phyloP scores from a whole-genome alignment of 2,113 vertebrate genomes.

The Ciconia stormi region DNA sequence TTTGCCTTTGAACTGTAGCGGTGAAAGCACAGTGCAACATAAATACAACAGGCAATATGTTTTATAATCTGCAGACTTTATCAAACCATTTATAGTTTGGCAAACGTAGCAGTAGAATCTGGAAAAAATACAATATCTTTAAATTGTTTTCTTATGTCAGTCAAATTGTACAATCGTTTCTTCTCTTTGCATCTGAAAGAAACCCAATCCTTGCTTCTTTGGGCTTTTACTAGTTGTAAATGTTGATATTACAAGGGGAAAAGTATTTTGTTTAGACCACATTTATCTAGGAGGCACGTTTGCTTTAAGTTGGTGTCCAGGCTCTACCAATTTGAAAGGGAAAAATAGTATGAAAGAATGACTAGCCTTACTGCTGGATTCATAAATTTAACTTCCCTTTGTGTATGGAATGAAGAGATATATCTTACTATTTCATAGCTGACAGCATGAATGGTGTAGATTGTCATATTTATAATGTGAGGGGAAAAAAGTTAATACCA shows the following conservation, averaged over 20 bases:
- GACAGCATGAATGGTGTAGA: constrained; percentile 21
- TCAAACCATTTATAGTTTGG: constrained; percentile 21
- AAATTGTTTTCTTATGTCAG: not conserved
- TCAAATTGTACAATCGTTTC: not conserved
- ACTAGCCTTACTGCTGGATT: not conserved
- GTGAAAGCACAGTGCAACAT: constrained; percentile 28
- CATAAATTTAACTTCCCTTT: constrained; percentile 26
- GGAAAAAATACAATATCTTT: not conserved
- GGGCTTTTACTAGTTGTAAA: constrained; percentile 44
- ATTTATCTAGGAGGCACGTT: not conserved
- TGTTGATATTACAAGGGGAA: constrained; percentile 22
- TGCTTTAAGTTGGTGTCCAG: not conserved
- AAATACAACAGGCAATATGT: constrained; percentile 30
- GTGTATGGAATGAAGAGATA: constrained; percentile 23
- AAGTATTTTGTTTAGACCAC: constrained; percentile 23
- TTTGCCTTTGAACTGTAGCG: constrained; percentile 51
- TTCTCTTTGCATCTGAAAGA: constrained; percentile 28
- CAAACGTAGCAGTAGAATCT: constrained; percentile 1
- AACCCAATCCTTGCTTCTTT: not conserved
- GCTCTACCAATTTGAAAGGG: not conserved
- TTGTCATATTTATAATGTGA: constrained; percentile 29
- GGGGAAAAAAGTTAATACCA: not conserved
- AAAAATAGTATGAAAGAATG: not conserved
- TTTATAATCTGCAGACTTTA: constrained; percentile 51
- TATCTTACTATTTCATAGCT: constrained; percentile 26